A percentile compares a stretch with the other conserved stretches of the same genome.
Evolutionary conservation across 1,140 invertebrate species (phyloP).

Genomic region (Euwallacea similis): DNA sequence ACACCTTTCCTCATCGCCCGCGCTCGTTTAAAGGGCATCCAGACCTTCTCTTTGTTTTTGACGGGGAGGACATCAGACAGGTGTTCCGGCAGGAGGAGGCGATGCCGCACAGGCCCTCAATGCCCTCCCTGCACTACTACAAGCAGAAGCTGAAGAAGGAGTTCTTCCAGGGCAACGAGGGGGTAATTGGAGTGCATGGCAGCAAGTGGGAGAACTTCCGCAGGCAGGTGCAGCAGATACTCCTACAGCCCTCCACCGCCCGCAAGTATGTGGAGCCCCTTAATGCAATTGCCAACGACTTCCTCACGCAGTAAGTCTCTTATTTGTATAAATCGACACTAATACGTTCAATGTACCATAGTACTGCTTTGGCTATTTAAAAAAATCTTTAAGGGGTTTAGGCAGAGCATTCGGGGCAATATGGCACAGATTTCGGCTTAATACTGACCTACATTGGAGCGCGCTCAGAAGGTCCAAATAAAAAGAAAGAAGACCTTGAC

Average conservation of each 20-base stretch:
- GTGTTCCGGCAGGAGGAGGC: constrained; percentile 75
- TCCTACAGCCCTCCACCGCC: constrained; percentile 75
- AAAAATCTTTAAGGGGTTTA: too few species aligned
- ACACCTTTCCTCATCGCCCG: not conserved
- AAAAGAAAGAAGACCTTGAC: constrained; percentile 12
- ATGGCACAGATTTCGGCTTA: too few species aligned
- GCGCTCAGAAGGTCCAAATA: not conserved
- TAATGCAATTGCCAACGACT: constrained; percentile 72
- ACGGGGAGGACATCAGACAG: constrained; percentile 73
- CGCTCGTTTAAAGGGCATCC: constrained; percentile 61
- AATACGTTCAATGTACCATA: too few species aligned
- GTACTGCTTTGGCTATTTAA: too few species aligned
- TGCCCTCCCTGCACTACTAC: constrained; percentile 77
- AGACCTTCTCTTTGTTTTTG: constrained; percentile 77
- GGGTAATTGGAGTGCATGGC: constrained; percentile 82
- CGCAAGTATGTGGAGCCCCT: constrained; percentile 72
- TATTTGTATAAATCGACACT: not conserved
- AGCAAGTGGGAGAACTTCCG: constrained; percentile 80
- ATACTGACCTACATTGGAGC: too few species aligned
- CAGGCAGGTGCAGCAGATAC: constrained; percentile 80
- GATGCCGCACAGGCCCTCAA: constrained; percentile 76
- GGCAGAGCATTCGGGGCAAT: too few species aligned
- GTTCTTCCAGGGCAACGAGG: constrained; percentile 72
- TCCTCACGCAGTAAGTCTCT: constrained; percentile 64
- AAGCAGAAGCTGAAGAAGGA: constrained; percentile 73